A percentile compares a stretch with the other conserved stretches of the same genome.
Evolutionary conservation across 2,797 vertebrate species (phyloP).

Genomic region (Karalla daura): DNA sequence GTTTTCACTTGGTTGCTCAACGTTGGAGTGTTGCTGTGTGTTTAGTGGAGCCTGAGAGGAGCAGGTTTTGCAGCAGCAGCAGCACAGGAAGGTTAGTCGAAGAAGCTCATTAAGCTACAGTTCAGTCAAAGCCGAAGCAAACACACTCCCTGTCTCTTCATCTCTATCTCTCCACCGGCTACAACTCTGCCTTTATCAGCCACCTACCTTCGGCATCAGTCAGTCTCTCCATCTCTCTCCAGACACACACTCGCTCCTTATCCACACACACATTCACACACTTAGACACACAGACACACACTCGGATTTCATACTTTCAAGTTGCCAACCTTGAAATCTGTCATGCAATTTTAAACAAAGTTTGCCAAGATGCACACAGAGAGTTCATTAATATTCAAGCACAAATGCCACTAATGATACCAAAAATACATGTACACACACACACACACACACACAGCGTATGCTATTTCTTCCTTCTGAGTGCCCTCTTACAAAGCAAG

Average conservation of each 20-base stretch:
- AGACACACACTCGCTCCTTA: too few relatives aligned
- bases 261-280: neutral
- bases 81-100: constrained; percentile 15
- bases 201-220: constrained; percentile 24
- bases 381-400: constrained; percentile 11
- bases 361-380: neutral
- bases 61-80: neutral
- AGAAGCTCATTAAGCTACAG: constrained; percentile 31
- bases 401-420: constrained; percentile 1
- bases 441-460: neutral
- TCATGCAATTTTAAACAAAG: constrained; percentile 13
- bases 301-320: neutral
- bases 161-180: constrained; percentile 22
- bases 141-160: constrained; percentile 11
- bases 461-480: neutral
- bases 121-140: constrained; percentile 22
- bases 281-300: neutral
- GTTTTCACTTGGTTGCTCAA: neutral
- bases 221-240: constrained; percentile 1
- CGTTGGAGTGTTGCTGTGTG: neutral
- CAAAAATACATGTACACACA: neutral
- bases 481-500: neutral
- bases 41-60: neutral
- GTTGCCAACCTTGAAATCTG: constrained; percentile 5
- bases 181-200: constrained; percentile 19